A percentile compares a stretch with the other conserved stretches of the same genome.
phyloP scores from a whole-genome alignment of 2,888 invertebrate species.

The Podotricha telesiphe region DNA sequence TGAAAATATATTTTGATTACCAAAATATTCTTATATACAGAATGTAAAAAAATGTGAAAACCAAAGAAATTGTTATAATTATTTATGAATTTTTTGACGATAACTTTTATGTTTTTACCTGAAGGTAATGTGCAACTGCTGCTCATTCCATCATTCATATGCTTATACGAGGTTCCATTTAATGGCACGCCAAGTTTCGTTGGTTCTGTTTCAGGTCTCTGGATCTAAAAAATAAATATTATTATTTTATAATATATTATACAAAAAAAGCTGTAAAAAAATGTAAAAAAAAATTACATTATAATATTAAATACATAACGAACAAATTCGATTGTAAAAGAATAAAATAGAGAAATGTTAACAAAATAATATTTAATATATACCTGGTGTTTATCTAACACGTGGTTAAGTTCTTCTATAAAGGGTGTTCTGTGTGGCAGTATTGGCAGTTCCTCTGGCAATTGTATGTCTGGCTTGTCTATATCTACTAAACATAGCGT shows the following conservation, averaged over 20 bases:
- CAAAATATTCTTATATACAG: too few relatives aligned
- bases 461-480: slow-evolving; percentile 94
- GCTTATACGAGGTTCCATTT: slow-evolving; percentile 76
- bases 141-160: slow-evolving; percentile 87
- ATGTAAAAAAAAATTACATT: too few relatives aligned
- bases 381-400: slow-evolving; percentile 88
- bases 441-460: slow-evolving; percentile 96
- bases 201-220: slow-evolving; percentile 79
- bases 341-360: background rate
- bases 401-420: slow-evolving; percentile 91
- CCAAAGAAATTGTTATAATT: too few relatives aligned
- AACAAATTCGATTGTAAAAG: too few relatives aligned
- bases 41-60: too few relatives aligned
- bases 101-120: slow-evolving; percentile 50
- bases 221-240: slow-evolving; percentile 59
- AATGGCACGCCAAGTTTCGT: slow-evolving; percentile 73
- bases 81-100: too few relatives aligned
- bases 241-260: background rate
- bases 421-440: slow-evolving; percentile 96
- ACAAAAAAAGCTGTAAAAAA: too few relatives aligned
- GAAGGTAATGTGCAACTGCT: slow-evolving; percentile 91
- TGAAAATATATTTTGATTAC: too few relatives aligned
- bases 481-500: slow-evolving; percentile 98
- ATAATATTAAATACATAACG: too few relatives aligned
- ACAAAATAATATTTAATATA: background rate